Evolutionary conservation across 2,113 vertebrate species (phyloP).

Genomic region (Notechis scutatus): DNA sequence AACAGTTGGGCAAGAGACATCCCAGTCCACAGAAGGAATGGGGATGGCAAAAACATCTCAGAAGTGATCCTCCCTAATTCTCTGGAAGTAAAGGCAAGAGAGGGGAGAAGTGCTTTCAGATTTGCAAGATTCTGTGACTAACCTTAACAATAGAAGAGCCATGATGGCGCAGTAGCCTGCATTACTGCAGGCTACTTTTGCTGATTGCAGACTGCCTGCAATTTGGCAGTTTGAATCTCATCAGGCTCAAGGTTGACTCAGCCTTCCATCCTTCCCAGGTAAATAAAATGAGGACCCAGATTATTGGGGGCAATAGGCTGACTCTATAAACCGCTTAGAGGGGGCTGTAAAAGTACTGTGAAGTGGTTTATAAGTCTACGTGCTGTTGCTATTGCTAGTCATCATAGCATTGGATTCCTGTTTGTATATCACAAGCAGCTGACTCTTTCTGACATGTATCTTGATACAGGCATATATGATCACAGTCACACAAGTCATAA

Average conservation of each 20-base stretch:
- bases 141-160: background rate
- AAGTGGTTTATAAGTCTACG: too few relatives aligned
- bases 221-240: too few relatives aligned
- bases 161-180: too few relatives aligned
- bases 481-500: background rate
- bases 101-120: background rate
- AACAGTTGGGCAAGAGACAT: background rate
- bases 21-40: background rate
- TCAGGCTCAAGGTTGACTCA: too few relatives aligned
- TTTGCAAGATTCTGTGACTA: background rate
- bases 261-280: too few relatives aligned
- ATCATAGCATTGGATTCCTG: background rate
- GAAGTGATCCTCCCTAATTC: background rate
- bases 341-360: too few relatives aligned
- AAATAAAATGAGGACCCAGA: too few relatives aligned
- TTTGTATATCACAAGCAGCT: background rate
- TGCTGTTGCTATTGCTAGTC: background rate
- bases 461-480: background rate
- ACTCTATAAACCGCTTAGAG: too few relatives aligned
- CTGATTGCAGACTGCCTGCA: too few relatives aligned
- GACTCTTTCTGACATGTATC: background rate
- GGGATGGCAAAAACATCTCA: background rate
- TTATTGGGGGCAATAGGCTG: too few relatives aligned
- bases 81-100: background rate
- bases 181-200: too few relatives aligned